Conservation (phyloP, 2,113 vertebrate species). For the Ciconia boyciana region DNA sequence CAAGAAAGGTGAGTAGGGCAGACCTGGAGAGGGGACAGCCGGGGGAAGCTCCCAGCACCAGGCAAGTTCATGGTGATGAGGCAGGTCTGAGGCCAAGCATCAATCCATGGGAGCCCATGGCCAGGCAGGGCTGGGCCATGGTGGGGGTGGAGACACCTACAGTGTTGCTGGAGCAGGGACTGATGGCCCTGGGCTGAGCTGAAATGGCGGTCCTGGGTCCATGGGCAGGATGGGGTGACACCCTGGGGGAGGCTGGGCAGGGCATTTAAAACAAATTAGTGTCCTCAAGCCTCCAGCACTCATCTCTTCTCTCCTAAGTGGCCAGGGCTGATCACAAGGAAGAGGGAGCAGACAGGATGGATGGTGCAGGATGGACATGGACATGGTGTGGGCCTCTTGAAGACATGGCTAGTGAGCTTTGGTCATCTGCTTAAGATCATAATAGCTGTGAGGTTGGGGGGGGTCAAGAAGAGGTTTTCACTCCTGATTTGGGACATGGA, state of each 20-base stretch:
- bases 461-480: neutral
- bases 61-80: neutral
- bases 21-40: neutral
- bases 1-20: neutral
- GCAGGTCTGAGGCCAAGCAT: neutral
- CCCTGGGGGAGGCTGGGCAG: neutral
- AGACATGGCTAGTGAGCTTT: neutral
- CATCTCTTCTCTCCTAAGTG: neutral
- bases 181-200: neutral
- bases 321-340: neutral
- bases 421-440: neutral
- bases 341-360: neutral
- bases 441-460: neutral
- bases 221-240: neutral
- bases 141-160: neutral
- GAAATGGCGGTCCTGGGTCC: neutral
- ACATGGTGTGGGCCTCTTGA: neutral
- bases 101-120: too few species aligned
- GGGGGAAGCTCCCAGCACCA: neutral
- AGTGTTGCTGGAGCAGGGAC: rapidly evolving
- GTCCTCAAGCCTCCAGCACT: neutral
- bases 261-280: neutral
- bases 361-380: neutral
- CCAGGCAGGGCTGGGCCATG: neutral
- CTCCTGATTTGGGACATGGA: neutral